A percentile compares a stretch with the other conserved stretches of the same genome.
phyloP scores from a whole-genome alignment of 2,797 vertebrate species.

The Sebastes flavidus region DNA sequence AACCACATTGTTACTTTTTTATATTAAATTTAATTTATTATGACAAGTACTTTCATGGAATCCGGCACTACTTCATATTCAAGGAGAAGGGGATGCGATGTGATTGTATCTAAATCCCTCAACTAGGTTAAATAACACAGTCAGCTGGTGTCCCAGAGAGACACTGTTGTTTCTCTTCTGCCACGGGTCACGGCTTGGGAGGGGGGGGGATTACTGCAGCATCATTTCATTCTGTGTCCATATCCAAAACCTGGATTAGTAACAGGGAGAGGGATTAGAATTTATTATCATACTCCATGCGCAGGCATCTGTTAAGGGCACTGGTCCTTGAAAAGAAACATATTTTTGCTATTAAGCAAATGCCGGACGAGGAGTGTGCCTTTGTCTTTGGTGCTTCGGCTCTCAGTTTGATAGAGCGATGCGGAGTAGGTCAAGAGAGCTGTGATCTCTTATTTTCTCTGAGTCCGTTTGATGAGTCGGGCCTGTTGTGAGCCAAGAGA shows the following conservation, averaged over 20 bases:
- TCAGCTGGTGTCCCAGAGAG: conserved; percentile 23
- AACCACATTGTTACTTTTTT: conserved; percentile 53
- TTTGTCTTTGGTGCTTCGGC: conserved; percentile 28
- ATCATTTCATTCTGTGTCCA: conserved; percentile 64
- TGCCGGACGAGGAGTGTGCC: not conserved
- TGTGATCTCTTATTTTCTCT: not conserved
- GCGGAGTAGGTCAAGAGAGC: conserved; percentile 38
- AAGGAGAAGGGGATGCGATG: conserved; percentile 58
- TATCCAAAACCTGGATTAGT: conserved; percentile 70
- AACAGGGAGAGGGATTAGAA: conserved; percentile 67
- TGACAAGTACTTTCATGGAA: conserved; percentile 66
- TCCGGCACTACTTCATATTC: conserved; percentile 45
- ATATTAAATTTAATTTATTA: conserved; percentile 71
- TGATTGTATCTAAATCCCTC: conserved; percentile 79
- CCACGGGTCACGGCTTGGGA: conserved; percentile 51
- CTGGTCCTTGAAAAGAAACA: conserved; percentile 64
- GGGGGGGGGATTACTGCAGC: conserved; percentile 59
- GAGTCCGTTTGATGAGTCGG: not conserved
- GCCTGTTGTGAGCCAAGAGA: not conserved
- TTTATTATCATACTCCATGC: conserved; percentile 59
- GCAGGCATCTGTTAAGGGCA: conserved; percentile 68
- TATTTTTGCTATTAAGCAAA: conserved; percentile 64
- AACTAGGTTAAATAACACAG: conserved; percentile 52
- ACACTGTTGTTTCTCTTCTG: conserved; percentile 35
- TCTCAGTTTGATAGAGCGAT: not conserved